Evolutionary conservation across 2,888 invertebrate species (phyloP), one percentile per base, ranked within the genome.

Genomic region (Hemistola chrysoprasaria): DNA sequence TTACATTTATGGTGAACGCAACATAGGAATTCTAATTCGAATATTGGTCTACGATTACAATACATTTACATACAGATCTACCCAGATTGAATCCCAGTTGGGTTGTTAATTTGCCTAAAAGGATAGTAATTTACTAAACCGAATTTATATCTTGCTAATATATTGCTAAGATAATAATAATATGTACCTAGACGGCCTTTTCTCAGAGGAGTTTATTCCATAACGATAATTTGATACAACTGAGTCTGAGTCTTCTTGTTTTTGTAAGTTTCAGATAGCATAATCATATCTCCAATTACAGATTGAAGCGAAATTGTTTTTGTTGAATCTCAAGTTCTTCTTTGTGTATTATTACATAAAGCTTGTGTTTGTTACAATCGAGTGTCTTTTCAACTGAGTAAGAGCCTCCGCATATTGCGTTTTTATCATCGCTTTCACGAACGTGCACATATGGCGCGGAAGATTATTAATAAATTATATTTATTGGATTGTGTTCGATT

Each of bases 71-170:
- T 84, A 81, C 71, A 81, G 75, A 84, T 86, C 82, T 81, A 78
- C 81, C 70, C 60, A 68, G 77, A 83, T 84, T 84, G 78, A 81
- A 82, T 79, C 77, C 74, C 68, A 75, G 66, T 60, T 54, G 60
- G 73, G 80, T 76, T 82, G 85, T 84, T 84, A 78, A 85, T 86
- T 84, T 83, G 68, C 78, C 71, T 84, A 83, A 84, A 84, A 85
- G 82, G 81, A 74, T 80, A 73, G 78, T 84, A 81, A 84, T 83
- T 78, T 78, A 69, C 71, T 55, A 57, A 65, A 66, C 67, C 62
- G 65, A 76, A 75, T 79, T 73, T 70, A 69, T 70, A 57, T 59
- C 65, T 65, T 56, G 59, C 64, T 58, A 45, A 28, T 21, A 27
- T 23, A 26, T 40, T 36, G 51, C 51, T 53, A 28, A 42, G 32